Conservation (phyloP, 92 coral and sea anemone species). For the Phenganax marumi region DNA sequence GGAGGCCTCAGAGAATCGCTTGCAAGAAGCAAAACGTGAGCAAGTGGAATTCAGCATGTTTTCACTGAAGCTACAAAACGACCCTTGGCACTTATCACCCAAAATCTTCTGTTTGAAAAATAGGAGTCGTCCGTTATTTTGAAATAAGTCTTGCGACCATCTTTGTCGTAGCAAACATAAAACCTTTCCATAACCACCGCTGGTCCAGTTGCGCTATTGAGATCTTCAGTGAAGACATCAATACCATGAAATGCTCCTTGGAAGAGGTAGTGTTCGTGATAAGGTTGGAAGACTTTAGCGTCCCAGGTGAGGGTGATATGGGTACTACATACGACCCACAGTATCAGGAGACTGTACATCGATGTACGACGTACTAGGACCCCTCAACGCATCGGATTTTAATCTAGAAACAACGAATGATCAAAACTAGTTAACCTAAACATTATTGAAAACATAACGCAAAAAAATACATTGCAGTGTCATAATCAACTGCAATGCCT, state of each 20-base stretch:
- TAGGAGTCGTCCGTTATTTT: slow-evolving; percentile 86
- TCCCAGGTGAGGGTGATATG: slow-evolving; percentile 93
- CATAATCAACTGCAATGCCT: too few species aligned
- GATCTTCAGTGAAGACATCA: slow-evolving; percentile 92
- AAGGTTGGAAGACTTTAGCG: slow-evolving; percentile 85
- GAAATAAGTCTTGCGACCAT: slow-evolving; percentile 93
- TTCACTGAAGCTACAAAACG: slow-evolving; percentile 95
- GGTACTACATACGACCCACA: slow-evolving; percentile 81
- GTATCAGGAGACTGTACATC: slow-evolving; percentile 77
- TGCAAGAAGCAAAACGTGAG: too few species aligned
- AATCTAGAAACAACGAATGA: not conserved
- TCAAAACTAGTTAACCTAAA: too few species aligned
- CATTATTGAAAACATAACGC: not conserved
- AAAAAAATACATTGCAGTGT: too few species aligned
- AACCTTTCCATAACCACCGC: slow-evolving; percentile 95
- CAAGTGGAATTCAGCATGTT: slow-evolving; percentile 59
- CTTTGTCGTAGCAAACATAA: slow-evolving; percentile 88
- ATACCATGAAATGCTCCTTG: slow-evolving; percentile 89
- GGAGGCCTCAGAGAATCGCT: too few species aligned
- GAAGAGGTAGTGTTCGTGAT: slow-evolving; percentile 89
- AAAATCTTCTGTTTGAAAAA: slow-evolving; percentile 87
- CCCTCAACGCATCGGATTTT: slow-evolving; percentile 5
- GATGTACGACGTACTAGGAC: slow-evolving; percentile 40
- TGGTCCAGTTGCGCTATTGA: slow-evolving; percentile 83
- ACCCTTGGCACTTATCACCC: slow-evolving; percentile 89